phyloP scores from a whole-genome alignment of 2,888 invertebrate genomes.

The Prionchulus punctatus region DNA sequence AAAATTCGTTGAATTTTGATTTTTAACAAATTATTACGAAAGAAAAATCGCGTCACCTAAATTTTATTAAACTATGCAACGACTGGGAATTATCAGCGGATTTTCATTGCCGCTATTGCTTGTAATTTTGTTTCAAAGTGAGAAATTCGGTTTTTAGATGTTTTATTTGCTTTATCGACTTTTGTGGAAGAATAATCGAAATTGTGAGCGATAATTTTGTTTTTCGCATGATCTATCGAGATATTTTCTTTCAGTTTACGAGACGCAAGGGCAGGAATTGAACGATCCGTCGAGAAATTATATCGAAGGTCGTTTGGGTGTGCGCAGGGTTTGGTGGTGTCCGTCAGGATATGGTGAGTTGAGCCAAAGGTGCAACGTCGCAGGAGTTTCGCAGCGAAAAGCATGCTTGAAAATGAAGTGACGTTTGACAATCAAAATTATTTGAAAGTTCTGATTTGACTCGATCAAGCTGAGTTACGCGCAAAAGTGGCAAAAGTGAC shows the following conservation, averaged over 20 bases:
- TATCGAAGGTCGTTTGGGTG: conserved; percentile 30
- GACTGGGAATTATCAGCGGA: no score
- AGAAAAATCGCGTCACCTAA: no score
- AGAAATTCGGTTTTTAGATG: no score
- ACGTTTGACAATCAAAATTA: conserved; percentile 1
- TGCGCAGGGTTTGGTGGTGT: conserved; percentile 30
- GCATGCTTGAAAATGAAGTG: not conserved
- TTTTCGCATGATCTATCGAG: no score
- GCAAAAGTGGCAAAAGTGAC: not conserved
- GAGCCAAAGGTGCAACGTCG: not conserved
- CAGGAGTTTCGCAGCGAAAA: not conserved
- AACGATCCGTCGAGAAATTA: conserved; percentile 31
- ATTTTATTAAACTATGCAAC: no score
- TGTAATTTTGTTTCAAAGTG: no score
- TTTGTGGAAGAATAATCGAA: no score
- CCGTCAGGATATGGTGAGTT: conserved; percentile 29
- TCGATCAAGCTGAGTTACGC: not conserved
- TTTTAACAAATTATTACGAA: no score
- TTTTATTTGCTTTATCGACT: no score
- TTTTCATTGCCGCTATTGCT: no score
- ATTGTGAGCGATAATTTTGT: no score
- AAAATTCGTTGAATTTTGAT: no score
- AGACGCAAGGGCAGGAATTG: conserved; percentile 24
- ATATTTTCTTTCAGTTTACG: conserved; percentile 20
- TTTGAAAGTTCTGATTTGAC: conserved; percentile 4